A percentile compares a stretch with the other conserved stretches of the same genome.
Conservation (phyloP, 2,797 vertebrate species). For the Pempheris klunzingeri region DNA sequence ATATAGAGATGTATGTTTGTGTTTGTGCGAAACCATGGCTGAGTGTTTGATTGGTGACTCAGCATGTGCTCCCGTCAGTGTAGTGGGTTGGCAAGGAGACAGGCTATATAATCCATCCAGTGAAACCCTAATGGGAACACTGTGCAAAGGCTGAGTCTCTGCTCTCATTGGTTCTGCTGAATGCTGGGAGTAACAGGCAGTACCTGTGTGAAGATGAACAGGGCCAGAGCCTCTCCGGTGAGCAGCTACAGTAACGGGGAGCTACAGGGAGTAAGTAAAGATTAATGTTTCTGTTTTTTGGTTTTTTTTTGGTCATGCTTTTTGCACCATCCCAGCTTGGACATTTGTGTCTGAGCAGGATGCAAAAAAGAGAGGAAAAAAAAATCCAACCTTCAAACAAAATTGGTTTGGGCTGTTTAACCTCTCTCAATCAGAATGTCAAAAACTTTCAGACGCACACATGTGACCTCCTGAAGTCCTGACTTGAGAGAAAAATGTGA, state of each 20-base stretch:
- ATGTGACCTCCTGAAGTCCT: not conserved
- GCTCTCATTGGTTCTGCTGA: slow-evolving; percentile 35
- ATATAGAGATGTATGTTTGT: not conserved
- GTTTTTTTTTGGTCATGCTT: slow-evolving; percentile 2
- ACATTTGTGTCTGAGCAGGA: not conserved
- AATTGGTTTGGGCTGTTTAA: not conserved
- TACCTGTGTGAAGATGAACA: slow-evolving; percentile 22
- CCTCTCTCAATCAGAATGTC: not conserved
- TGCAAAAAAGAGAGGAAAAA: not conserved
- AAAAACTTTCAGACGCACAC: not conserved
- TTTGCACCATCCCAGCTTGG: not conserved
- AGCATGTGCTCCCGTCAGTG: slow-evolving; percentile 34
- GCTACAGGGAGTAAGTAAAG: not conserved
- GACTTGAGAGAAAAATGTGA: no score
- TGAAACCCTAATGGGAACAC: slow-evolving; percentile 60
- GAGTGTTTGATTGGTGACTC: slow-evolving; percentile 21
- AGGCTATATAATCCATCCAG: slow-evolving; percentile 36
- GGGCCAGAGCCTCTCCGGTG: slow-evolving; percentile 1
- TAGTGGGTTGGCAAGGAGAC: slow-evolving; percentile 45
- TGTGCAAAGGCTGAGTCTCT: slow-evolving; percentile 41
- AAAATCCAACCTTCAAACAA: not conserved
- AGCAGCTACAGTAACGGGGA: not conserved
- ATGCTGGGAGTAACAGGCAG: slow-evolving; percentile 12
- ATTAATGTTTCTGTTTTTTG: slow-evolving; percentile 38
- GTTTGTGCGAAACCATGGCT: not conserved